A percentile compares a stretch with the other conserved stretches of the same genome.
These are phyloP conservation scores for Parochlus steinenii DNA, from an alignment of 2,888 invertebrate species.

Conservation along the genomic window DNA sequence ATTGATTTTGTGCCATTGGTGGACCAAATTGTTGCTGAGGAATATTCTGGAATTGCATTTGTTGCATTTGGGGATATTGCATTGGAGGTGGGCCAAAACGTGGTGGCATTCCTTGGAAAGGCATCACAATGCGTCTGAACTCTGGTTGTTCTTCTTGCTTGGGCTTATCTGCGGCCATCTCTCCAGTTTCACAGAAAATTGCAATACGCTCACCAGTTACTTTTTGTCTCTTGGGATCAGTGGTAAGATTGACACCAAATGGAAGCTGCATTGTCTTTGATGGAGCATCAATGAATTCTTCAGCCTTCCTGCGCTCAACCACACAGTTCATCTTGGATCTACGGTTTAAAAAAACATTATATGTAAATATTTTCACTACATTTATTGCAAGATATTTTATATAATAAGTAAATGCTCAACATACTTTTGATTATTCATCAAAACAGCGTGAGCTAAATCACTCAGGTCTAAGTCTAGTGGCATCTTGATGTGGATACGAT, in stretches of 20 bases:
- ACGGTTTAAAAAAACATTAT: constrained; percentile 11
- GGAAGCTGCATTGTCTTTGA: constrained; percentile 44
- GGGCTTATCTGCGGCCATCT: too few relatives aligned
- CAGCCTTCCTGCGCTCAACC: constrained; percentile 69
- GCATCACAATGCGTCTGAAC: not conserved
- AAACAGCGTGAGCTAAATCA: constrained; percentile 58
- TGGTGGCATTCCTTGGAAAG: too few relatives aligned
- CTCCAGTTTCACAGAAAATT: constrained; percentile 73
- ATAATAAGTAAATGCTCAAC: constrained; percentile 15
- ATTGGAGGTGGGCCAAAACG: too few relatives aligned
- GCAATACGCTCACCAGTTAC: constrained; percentile 73
- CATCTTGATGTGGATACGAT: constrained; percentile 45
- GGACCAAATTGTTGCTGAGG: too few relatives aligned
- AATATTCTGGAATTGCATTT: too few relatives aligned
- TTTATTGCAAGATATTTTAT: not conserved
- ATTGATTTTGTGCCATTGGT: too few relatives aligned
- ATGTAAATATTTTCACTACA: not conserved
- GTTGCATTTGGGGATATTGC: too few relatives aligned
- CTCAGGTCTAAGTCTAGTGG: constrained; percentile 71
- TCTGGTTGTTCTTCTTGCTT: constrained; percentile 2
- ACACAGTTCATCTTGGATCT: constrained; percentile 80
- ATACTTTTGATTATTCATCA: constrained; percentile 52
- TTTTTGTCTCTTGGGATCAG: constrained; percentile 53
- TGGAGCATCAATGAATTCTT: constrained; percentile 65
- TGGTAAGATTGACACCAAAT: constrained; percentile 48